phyloP scores from a whole-genome alignment of 2,888 invertebrate genomes.

The Halictus quadricinctus region DNA sequence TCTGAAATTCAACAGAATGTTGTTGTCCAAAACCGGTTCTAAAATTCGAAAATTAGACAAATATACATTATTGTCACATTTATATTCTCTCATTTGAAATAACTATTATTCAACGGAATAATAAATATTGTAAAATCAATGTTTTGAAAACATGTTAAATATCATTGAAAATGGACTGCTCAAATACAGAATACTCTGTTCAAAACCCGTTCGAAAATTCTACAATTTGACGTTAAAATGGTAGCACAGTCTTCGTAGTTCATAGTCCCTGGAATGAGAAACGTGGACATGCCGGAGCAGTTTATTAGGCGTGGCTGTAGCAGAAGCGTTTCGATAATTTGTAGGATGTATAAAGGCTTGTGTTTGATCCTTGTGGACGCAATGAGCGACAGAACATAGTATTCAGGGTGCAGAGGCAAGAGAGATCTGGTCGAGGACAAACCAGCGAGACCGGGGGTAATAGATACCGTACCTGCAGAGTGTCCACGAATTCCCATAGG shows the following conservation, averaged over 20 bases:
- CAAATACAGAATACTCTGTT: not conserved
- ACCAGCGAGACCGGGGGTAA: slow-evolving; percentile 29
- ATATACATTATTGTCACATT: no score
- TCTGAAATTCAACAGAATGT: no score
- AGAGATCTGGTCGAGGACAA: slow-evolving; percentile 27
- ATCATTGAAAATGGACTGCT: no score
- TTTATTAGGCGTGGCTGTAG: not conserved
- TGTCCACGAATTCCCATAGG: slow-evolving; percentile 49
- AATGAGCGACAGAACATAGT: slow-evolving; percentile 9
- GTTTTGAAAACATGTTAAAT: no score
- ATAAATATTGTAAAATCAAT: no score
- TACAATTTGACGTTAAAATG: not conserved
- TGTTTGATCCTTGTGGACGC: slow-evolving; percentile 15
- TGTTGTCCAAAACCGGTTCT: no score
- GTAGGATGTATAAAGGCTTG: slow-evolving; percentile 1
- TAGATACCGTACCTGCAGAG: slow-evolving; percentile 31
- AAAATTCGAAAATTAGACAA: no score
- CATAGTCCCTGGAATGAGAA: not conserved
- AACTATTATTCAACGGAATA: no score
- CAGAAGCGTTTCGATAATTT: slow-evolving; percentile 23
- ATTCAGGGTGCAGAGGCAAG: slow-evolving; percentile 18
- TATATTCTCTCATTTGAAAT: no score
- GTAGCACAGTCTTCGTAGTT: not conserved
- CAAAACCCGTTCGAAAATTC: not conserved
- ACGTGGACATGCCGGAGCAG: not conserved